phyloP scores from a whole-genome alignment of 1,140 invertebrate species.

The Campoletis sonorensis region DNA sequence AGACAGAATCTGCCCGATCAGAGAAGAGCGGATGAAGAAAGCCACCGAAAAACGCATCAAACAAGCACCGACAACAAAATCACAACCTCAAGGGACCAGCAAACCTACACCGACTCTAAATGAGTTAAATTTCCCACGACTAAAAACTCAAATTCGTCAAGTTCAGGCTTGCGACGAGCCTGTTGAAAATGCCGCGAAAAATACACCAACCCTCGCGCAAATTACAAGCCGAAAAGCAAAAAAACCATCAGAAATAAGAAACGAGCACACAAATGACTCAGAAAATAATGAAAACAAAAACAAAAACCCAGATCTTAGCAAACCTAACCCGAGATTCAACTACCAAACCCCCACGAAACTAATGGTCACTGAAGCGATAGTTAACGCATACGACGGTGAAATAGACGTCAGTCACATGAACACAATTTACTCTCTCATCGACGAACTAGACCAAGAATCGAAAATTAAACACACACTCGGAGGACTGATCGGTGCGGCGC shows the following conservation, averaged over 20 bases:
- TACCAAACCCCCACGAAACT: conserved; percentile 30
- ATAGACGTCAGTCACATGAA: conserved; percentile 11
- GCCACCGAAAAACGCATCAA: conserved; percentile 27
- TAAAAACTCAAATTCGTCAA: background rate
- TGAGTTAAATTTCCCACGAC: background rate
- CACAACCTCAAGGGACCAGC: background rate
- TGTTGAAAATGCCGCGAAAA: background rate
- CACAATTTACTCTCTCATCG: conserved; percentile 18
- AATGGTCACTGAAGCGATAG: conserved; percentile 16
- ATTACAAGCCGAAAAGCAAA: background rate
- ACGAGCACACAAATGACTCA: background rate
- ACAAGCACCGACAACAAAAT: conserved; percentile 15
- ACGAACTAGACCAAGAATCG: conserved; percentile 31
- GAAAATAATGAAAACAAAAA: background rate
- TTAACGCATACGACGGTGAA: conserved; percentile 20
- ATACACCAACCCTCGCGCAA: background rate
- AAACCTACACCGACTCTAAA: conserved; percentile 1
- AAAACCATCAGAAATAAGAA: background rate
- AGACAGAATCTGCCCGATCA: conserved; percentile 23
- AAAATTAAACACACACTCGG: conserved; percentile 40
- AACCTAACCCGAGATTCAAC: background rate
- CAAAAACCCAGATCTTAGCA: background rate
- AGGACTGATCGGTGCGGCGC: conserved; percentile 28
- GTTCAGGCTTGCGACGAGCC: background rate
- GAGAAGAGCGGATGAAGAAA: conserved; percentile 29